These are phyloP conservation scores for Hyposoter dolosus DNA, from an alignment of 2,888 invertebrate genomes.

Conservation along the genomic window DNA sequence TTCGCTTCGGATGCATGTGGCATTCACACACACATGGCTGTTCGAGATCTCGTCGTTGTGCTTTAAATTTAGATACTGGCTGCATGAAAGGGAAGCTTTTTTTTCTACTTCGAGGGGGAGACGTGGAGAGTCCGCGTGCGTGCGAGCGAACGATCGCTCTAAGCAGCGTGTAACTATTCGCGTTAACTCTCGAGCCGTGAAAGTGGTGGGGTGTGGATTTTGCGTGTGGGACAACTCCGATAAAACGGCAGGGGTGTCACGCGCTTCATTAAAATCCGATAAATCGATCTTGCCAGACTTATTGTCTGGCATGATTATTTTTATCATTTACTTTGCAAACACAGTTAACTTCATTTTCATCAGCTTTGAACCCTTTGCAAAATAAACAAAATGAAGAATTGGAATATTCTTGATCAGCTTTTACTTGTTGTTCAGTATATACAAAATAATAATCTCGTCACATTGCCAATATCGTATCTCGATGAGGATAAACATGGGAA, in stretches of 20 bases:
- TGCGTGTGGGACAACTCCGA: constrained; percentile 60
- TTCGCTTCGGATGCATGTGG: constrained; percentile 57
- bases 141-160: constrained; percentile 60
- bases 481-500: no score
- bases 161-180: constrained; percentile 69
- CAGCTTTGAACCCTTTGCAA: not conserved
- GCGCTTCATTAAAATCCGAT: constrained; percentile 72
- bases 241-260: constrained; percentile 58
- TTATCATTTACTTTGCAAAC: constrained; percentile 30
- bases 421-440: no score
- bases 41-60: constrained; percentile 65
- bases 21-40: constrained; percentile 48
- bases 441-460: no score
- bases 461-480: no score
- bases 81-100: constrained; percentile 66
- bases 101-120: constrained; percentile 48
- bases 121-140: constrained; percentile 47
- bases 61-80: constrained; percentile 70
- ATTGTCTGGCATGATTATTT: constrained; percentile 43
- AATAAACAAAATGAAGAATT: no score
- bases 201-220: constrained; percentile 65
- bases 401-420: no score
- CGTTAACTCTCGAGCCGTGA: constrained; percentile 68
- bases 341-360: constrained; percentile 41
- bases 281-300: constrained; percentile 67